These are phyloP conservation scores for Platynereis dumerilii DNA, from an alignment of 2,888 invertebrate genomes.

Conservation along the genomic window DNA sequence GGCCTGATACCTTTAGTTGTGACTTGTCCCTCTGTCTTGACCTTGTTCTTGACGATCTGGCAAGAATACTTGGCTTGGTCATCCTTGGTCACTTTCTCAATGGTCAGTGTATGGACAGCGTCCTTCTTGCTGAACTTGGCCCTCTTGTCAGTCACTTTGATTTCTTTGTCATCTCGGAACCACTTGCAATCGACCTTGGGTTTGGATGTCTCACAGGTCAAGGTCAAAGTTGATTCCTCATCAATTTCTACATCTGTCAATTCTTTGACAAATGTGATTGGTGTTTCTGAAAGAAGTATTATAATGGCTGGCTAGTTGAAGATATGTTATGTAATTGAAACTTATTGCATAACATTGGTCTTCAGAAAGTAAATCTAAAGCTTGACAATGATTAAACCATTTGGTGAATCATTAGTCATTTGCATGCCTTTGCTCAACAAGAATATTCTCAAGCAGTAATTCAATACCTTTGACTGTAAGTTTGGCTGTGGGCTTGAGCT, in stretches of 20 bases:
- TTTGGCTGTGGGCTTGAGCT: conserved; percentile 11
- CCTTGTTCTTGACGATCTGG: conserved; percentile 44
- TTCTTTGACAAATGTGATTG: no score
- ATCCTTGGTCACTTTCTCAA: neutral
- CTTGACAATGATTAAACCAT: no score
- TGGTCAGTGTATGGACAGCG: neutral
- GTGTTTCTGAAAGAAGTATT: no score
- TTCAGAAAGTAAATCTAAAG: no score
- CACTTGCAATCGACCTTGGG: conserved; percentile 81
- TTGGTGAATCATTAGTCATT: no score
- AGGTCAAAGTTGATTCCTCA: conserved; percentile 43
- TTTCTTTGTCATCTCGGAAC: conserved; percentile 77
- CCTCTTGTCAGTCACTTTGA: neutral
- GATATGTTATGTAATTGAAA: no score
- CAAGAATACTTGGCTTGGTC: conserved; percentile 52
- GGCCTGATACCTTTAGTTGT: conserved; percentile 30
- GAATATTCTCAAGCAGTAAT: no score
- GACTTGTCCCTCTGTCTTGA: conserved; percentile 47
- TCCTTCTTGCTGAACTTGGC: neutral
- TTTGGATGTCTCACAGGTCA: conserved; percentile 78
- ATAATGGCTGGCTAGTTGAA: no score
- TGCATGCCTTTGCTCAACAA: no score
- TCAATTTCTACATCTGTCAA: conserved; percentile 42
- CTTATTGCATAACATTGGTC: no score
- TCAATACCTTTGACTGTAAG: conserved; percentile 17